phyloP scores from a whole-genome alignment of 1,140 invertebrate genomes.

The Luehdorfia chinensis region DNA sequence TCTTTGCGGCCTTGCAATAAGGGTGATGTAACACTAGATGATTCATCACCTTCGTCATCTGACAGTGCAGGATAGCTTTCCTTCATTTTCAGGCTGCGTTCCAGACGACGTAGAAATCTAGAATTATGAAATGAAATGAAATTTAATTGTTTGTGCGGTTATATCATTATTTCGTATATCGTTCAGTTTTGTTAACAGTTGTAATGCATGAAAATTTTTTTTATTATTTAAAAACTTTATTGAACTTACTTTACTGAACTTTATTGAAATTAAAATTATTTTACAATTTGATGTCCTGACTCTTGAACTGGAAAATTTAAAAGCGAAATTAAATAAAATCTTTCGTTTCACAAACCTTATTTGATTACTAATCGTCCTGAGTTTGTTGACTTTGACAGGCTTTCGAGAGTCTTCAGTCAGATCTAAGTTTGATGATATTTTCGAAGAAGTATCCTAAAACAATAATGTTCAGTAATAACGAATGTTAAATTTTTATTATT shows the following conservation, averaged over 20 bases:
- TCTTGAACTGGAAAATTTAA: no score
- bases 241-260: no score
- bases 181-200: no score
- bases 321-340: neutral
- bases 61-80: slow-evolving; percentile 77
- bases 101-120: slow-evolving; percentile 76
- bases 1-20: slow-evolving; percentile 76
- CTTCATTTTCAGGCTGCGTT: slow-evolving; percentile 79
- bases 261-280: no score
- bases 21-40: slow-evolving; percentile 78
- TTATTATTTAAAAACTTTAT: no score
- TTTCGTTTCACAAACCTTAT: slow-evolving; percentile 75
- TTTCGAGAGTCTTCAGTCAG: slow-evolving; percentile 70
- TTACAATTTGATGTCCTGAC: no score
- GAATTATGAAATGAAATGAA: neutral
- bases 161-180: no score
- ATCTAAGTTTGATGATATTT: slow-evolving; percentile 72
- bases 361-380: slow-evolving; percentile 83
- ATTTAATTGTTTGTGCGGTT: no score
- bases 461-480: no score
- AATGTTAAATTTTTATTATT: no score
- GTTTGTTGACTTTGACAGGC: slow-evolving; percentile 79
- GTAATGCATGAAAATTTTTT: no score
- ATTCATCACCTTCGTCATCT: slow-evolving; percentile 78
- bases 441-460: slow-evolving; percentile 73